These are phyloP conservation scores for Yasuhikotakia modesta DNA, from an alignment of 2,797 vertebrate genomes.

Conservation along the genomic window DNA sequence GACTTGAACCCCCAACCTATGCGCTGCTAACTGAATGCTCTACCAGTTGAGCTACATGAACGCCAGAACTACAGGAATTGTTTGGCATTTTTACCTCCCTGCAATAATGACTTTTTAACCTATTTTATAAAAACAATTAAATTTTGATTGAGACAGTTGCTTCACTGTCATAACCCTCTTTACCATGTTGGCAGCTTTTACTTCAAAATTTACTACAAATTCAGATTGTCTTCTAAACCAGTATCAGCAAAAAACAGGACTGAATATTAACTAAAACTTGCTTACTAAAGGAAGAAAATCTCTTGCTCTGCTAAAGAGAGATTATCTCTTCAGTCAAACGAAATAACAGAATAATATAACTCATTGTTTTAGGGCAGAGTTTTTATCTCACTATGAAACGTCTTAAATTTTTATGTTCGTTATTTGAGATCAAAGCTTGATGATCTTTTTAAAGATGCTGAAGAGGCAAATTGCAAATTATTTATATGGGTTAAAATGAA, in stretches of 20 bases:
- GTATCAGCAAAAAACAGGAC: neutral
- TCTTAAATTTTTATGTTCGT: neutral
- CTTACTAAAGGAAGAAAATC: neutral
- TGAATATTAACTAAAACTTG: neutral
- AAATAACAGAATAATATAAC: neutral
- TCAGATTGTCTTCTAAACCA: neutral
- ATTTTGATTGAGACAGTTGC: too few species aligned
- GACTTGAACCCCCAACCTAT: too few species aligned
- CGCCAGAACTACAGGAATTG: too few species aligned
- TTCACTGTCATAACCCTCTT: neutral
- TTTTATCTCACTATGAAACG: neutral
- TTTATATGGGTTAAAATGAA: neutral
- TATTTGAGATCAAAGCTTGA: constrained; percentile 12
- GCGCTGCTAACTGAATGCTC: too few species aligned
- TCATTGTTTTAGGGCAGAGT: neutral
- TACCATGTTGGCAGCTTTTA: neutral
- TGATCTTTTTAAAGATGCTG: neutral
- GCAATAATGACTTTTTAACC: neutral
- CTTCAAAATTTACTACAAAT: neutral
- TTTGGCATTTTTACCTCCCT: neutral
- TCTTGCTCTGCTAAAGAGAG: neutral
- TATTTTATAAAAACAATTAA: too few species aligned
- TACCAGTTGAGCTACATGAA: too few species aligned
- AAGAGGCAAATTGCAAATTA: neutral
- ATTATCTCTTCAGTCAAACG: neutral